A percentile compares a stretch with the other conserved stretches of the same genome.
phyloP scores from a whole-genome alignment of 2,888 invertebrate genomes.

The Sphaerophoria taeniata region DNA sequence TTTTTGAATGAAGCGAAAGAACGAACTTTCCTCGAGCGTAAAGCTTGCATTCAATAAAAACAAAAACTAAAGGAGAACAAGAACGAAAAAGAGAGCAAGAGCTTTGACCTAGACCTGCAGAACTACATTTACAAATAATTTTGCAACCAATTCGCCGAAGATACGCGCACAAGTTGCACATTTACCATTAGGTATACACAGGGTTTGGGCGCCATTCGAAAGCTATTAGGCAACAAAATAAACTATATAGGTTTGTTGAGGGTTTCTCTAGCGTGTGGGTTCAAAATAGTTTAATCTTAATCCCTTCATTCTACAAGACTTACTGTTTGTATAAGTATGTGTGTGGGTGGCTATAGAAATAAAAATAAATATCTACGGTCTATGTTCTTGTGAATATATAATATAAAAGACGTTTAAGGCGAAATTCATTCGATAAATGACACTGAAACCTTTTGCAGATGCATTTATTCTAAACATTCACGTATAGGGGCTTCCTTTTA shows the following conservation, averaged over 20 bases:
- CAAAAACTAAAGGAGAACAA: too few species aligned
- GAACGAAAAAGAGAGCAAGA: slow-evolving; percentile 22
- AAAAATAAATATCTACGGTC: neutral
- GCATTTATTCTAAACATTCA: slow-evolving; percentile 47
- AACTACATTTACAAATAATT: slow-evolving; percentile 62
- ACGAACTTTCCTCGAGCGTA: slow-evolving; percentile 44
- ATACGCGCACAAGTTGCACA: slow-evolving; percentile 43
- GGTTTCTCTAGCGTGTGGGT: slow-evolving; percentile 20
- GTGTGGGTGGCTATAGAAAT: slow-evolving; percentile 18
- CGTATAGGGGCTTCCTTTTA: slow-evolving; percentile 37
- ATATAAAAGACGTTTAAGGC: slow-evolving; percentile 45
- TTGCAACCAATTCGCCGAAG: slow-evolving; percentile 26
- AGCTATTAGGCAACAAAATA: neutral
- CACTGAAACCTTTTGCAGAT: slow-evolving; percentile 49
- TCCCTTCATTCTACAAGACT: slow-evolving; percentile 20
- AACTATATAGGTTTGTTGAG: neutral
- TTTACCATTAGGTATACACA: slow-evolving; percentile 20
- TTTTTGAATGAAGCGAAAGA: slow-evolving; percentile 34
- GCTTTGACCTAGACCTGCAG: slow-evolving; percentile 73
- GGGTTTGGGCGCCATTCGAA: slow-evolving; percentile 53
- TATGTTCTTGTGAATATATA: neutral
- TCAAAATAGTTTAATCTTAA: slow-evolving; percentile 34
- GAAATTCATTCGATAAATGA: slow-evolving; percentile 50
- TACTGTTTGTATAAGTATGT: neutral
- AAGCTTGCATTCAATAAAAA: slow-evolving; percentile 4